phyloP scores from a whole-genome alignment of 2,113 vertebrate genomes.

The Tetrax tetrax region DNA sequence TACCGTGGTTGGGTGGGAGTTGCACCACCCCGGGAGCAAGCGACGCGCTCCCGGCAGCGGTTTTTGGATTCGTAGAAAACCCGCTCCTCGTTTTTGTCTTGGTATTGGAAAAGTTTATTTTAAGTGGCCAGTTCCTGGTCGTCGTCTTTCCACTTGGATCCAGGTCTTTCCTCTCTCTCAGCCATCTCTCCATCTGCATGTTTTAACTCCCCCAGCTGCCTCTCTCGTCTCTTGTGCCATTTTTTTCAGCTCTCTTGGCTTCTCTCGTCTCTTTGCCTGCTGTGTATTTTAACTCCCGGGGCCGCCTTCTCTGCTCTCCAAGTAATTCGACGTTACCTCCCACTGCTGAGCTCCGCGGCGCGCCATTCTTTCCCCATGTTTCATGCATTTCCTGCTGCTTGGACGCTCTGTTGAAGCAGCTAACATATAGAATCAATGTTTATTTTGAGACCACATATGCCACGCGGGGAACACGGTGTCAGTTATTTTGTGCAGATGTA shows the following conservation, averaged over 20 bases:
- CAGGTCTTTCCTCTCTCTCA: constrained; percentile 76
- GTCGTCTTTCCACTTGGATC: constrained; percentile 49
- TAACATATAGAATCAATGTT: constrained; percentile 39
- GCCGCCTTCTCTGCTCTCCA: constrained; percentile 54
- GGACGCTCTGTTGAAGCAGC: constrained; percentile 26
- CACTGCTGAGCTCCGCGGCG: constrained; percentile 17
- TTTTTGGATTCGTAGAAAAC: background rate
- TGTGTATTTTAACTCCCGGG: constrained; percentile 67
- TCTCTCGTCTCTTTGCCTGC: constrained; percentile 58
- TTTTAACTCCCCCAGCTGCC: constrained; percentile 76
- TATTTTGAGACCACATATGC: constrained; percentile 64
- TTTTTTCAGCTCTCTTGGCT: constrained; percentile 69
- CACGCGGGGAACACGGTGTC: constrained; percentile 47
- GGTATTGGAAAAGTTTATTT: constrained; percentile 1
- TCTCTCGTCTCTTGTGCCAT: constrained; percentile 71
- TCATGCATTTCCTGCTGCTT: constrained; percentile 63
- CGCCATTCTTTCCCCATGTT: constrained; percentile 46
- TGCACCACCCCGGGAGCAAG: background rate
- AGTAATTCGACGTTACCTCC: constrained; percentile 51
- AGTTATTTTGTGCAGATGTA: constrained; percentile 56
- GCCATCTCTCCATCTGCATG: constrained; percentile 79
- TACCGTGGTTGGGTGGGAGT: background rate
- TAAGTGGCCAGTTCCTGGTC: constrained; percentile 37
- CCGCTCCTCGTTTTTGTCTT: fast-evolving
- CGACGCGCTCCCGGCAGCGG: background rate